Evolutionary conservation across 2,888 invertebrate species (phyloP).

Genomic region (Caenorhabditis afra): DNA sequence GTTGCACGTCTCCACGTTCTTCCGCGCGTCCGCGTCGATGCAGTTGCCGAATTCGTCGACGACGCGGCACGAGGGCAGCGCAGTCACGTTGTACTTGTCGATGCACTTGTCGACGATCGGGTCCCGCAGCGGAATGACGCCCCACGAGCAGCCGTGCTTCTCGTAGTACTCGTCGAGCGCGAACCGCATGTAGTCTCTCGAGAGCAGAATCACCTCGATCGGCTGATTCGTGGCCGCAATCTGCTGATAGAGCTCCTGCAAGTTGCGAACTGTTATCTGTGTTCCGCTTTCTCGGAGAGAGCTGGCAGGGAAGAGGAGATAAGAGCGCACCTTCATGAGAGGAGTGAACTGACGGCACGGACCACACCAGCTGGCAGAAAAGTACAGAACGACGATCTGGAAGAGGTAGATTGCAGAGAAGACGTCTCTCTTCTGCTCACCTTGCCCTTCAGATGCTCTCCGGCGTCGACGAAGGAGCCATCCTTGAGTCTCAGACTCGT

Average conservation of each 20-base stretch:
- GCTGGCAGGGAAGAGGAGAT: conserved; percentile 21
- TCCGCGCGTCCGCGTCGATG: conserved; percentile 40
- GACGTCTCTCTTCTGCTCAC: conserved; percentile 4
- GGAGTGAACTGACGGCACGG: conserved; percentile 55
- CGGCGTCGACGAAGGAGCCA: conserved; percentile 50
- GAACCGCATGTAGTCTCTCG: conserved; percentile 55
- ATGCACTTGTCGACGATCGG: conserved; percentile 50
- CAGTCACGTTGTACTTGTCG: conserved; percentile 42
- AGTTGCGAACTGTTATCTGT: conserved; percentile 17
- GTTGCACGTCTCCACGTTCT: conserved; percentile 30
- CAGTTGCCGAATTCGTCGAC: conserved; percentile 50
- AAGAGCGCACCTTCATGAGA: conserved; percentile 53
- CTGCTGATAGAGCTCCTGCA: conserved; percentile 55
- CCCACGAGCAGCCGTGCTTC: conserved; percentile 54
- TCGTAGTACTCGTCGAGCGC: conserved; percentile 56
- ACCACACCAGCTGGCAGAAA: conserved; percentile 60
- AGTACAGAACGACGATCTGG: conserved; percentile 56
- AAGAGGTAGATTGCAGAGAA: conserved; percentile 1
- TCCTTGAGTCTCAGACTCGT: conserved; percentile 49
- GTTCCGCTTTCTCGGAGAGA: conserved; percentile 22
- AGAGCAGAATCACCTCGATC: conserved; percentile 57
- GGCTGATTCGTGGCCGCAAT: conserved; percentile 44
- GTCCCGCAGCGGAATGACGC: conserved; percentile 45
- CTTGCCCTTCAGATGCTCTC: conserved; percentile 54
- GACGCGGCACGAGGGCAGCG: conserved; percentile 52